These are phyloP conservation scores for Calidris pygmaea DNA, from an alignment of 2,113 vertebrate species.

Conservation along the genomic window DNA sequence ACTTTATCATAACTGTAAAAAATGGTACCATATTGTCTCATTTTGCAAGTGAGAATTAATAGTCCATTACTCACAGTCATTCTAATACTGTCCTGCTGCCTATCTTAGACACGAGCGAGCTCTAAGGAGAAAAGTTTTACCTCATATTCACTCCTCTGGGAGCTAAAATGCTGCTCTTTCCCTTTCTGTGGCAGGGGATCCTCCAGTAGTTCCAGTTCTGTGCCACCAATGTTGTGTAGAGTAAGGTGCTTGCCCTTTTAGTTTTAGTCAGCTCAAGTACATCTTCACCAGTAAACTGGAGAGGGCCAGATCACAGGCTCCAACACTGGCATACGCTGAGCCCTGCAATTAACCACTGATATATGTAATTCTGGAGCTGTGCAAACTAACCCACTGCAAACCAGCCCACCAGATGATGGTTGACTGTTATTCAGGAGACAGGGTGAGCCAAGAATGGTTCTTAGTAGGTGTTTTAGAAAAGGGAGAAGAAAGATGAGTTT, in stretches of 20 bases:
- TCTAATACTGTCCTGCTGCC: slow-evolving; percentile 47
- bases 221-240: background rate
- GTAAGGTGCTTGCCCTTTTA: background rate
- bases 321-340: background rate
- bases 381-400: background rate
- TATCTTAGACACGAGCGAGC: slow-evolving; percentile 47
- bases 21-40: slow-evolving; percentile 61
- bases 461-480: background rate
- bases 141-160: background rate
- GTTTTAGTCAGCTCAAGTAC: background rate
- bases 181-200: background rate
- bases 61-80: slow-evolving; percentile 74
- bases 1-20: slow-evolving; percentile 41
- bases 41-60: slow-evolving; percentile 73
- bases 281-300: background rate
- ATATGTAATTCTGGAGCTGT: background rate
- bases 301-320: background rate
- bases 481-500: background rate
- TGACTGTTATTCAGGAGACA: background rate
- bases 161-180: background rate
- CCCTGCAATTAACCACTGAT: background rate
- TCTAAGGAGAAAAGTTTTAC: background rate
- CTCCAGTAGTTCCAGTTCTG: background rate
- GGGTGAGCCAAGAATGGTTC: background rate
- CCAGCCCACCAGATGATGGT: background rate